Conservation (phyloP, 2,888 invertebrate species). For the Portevinia maculata region DNA sequence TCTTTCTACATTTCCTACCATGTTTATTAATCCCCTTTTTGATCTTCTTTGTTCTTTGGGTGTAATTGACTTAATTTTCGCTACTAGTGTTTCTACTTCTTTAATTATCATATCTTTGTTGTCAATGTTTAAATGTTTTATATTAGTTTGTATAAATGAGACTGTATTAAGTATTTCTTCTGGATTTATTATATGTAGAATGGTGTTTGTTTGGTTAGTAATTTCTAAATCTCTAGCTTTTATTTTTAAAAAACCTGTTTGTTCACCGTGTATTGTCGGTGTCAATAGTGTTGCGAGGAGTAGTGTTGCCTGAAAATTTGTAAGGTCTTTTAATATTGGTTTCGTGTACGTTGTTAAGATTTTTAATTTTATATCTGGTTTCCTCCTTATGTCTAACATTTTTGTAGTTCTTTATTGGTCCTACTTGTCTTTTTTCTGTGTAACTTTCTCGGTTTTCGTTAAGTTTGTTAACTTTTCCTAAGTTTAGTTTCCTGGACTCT, state of each 20-base stretch:
- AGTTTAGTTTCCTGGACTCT: conserved; percentile 30
- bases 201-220: conserved; percentile 42
- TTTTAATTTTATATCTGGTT: conserved; percentile 56
- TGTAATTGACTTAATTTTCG: conserved; percentile 53
- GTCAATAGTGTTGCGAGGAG: conserved; percentile 32
- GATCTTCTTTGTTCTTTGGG: conserved; percentile 50
- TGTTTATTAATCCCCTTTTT: conserved; percentile 61
- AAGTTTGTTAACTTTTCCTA: conserved; percentile 37
- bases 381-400: conserved; percentile 55
- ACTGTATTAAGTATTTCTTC: conserved; percentile 44
- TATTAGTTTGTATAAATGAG: conserved; percentile 29
- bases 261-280: conserved; percentile 39
- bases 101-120: conserved; percentile 28
- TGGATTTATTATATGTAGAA: conserved; percentile 56
- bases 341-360: conserved; percentile 38
- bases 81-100: conserved; percentile 51
- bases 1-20: conserved; percentile 52
- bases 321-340: conserved; percentile 59
- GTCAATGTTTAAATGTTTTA: conserved; percentile 46
- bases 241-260: conserved; percentile 44
- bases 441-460: conserved; percentile 45
- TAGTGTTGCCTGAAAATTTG: conserved; percentile 51
- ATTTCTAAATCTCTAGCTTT: conserved; percentile 37
- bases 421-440: conserved; percentile 45
- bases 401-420: conserved; percentile 54